Evolutionary conservation across 2,888 invertebrate species (phyloP).

Genomic region (Acrobasis suavella): DNA sequence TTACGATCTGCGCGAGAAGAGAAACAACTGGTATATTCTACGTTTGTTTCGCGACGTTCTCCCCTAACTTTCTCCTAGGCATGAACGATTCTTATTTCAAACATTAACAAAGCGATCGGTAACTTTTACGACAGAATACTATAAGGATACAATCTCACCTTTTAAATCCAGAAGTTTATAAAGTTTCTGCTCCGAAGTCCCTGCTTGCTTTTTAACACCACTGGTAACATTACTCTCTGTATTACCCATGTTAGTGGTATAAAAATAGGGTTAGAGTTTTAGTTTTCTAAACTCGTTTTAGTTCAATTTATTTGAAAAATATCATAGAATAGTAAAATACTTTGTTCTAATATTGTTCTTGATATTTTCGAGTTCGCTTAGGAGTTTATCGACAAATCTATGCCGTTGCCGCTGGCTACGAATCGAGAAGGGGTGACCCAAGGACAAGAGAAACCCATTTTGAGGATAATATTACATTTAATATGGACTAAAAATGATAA

Average conservation of each 20-base stretch:
- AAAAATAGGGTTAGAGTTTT: no score
- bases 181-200: slow-evolving; percentile 90
- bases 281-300: no score
- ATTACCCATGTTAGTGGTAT: slow-evolving; percentile 85
- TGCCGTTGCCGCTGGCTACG: slow-evolving; percentile 33
- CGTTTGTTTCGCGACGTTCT: no score
- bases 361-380: background rate
- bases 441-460: slow-evolving; percentile 22
- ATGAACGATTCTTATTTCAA: no score
- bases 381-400: slow-evolving; percentile 38
- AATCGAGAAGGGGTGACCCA: slow-evolving; percentile 17
- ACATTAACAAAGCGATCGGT: no score
- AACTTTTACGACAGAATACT: no score
- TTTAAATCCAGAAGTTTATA: slow-evolving; percentile 96
- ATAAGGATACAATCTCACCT: slow-evolving; percentile 71
- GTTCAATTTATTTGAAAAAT: no score
- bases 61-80: no score
- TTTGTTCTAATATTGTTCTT: background rate
- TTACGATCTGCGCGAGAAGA: no score
- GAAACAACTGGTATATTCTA: no score
- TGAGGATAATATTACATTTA: slow-evolving; percentile 4
- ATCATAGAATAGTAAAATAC: background rate
- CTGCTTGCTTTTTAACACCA: slow-evolving; percentile 97
- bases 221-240: slow-evolving; percentile 95
- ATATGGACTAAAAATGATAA: background rate